These are phyloP conservation scores for Heliocidaris erythrogramma DNA, from an alignment of 35 echinoderm and acorn worm genomes.

Conservation along the genomic window DNA sequence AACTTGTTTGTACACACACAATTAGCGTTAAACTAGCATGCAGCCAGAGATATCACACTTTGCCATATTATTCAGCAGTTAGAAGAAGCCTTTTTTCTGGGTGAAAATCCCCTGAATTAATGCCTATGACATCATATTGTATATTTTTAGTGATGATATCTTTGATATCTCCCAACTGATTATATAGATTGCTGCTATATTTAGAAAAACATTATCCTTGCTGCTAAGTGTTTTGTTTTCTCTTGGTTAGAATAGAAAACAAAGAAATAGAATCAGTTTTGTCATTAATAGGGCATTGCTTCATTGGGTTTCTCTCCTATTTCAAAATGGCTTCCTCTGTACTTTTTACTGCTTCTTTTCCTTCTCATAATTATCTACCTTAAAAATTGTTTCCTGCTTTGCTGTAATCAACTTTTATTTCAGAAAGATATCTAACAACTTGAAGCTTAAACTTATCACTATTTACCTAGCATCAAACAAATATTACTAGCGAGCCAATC, in stretches of 20 bases:
- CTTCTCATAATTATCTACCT: background rate
- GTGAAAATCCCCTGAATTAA: background rate
- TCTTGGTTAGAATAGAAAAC: background rate
- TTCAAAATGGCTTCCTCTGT: background rate
- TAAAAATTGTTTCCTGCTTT: too few relatives aligned
- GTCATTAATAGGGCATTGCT: background rate
- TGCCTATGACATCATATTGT: background rate
- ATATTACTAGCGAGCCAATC: background rate
- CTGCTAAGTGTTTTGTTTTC: background rate
- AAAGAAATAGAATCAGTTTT: too few relatives aligned
- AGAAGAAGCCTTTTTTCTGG: background rate
- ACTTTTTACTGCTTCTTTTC: background rate
- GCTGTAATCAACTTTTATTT: too few relatives aligned
- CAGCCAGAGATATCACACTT: background rate
- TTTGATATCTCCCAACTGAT: background rate
- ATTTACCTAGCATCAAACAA: background rate
- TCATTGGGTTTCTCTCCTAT: background rate
- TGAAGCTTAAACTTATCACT: background rate
- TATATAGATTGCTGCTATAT: background rate
- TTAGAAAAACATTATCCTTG: background rate
- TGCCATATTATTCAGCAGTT: constrained; percentile 22
- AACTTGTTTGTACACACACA: background rate
- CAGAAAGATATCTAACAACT: background rate
- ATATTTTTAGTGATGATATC: background rate
- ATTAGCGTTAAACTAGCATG: background rate